Base-by-base conservation (phyloP, 2,888 invertebrate genomes). In the Agonopterix heracliana region DNA sequence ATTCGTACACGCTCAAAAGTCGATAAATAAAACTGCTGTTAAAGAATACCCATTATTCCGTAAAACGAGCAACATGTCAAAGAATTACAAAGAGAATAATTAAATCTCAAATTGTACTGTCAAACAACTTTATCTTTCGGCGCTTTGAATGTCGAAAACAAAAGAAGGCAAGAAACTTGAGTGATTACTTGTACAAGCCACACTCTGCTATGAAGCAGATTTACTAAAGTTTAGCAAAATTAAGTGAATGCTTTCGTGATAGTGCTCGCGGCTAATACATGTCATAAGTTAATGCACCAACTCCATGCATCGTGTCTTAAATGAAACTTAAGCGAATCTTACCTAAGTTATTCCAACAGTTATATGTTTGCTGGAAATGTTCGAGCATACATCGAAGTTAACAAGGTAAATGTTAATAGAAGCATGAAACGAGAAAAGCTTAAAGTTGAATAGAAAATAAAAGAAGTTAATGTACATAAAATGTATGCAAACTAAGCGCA, bases 301-400 rank as follows among this genome's bases (percentile, higher is more conserved):
- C 57, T 64, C 26, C 26, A 26, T 63, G 69, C 71, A 67, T 64
- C 71, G 66, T 66, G 70, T 68, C 69, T 70, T 67, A 60, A 67
- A 62, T 54, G 54, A 63, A 73, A 75, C 73, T 74, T 70, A 63
- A 66, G 61, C 67, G 63, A 62, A 60, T 67, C 60, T 67, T 60
- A 71, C 65, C 71, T 74, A 78, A 78, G 47, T 77, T 78, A 73
- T 68, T 65, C 56, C 58, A 52, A 57, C 60, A 59, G 52, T 59
- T 59, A 57, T 60, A 54, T 63, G 66, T 69, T 70, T 67, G 66
- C 38, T 45, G 34, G 46, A 45, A 46, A 49, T 49, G 45, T 49
- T 49, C 49, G 38, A 46, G 46, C 36, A 12, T 41, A 13, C 38
- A 9, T 41, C 11, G 12, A 40, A 38, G 41, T 49, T 49, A 46